Percentiles rank a stretch among this genome's conserved stretches.
These are phyloP conservation scores for Pseudonaja textilis DNA, from an alignment of 2,113 vertebrate species.

Conservation along the genomic window DNA sequence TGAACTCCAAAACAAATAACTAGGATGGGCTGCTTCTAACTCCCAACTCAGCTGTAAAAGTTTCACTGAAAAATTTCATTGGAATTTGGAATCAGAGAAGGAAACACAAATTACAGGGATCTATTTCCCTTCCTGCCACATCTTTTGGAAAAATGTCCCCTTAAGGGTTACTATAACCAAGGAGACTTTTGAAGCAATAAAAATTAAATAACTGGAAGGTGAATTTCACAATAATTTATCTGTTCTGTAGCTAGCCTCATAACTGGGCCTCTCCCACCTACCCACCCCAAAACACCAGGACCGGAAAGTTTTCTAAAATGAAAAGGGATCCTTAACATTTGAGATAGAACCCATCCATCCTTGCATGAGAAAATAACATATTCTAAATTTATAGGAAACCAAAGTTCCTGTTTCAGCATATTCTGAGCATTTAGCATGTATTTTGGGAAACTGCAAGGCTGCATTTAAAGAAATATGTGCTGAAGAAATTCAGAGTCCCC, in stretches of 20 bases:
- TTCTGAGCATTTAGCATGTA: constrained; percentile 40
- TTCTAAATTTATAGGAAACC: constrained; percentile 62
- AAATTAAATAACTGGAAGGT: constrained; percentile 63
- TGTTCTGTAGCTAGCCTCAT: constrained; percentile 56
- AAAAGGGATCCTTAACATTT: constrained; percentile 33
- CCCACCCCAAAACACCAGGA: constrained; percentile 57
- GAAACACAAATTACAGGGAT: constrained; percentile 18
- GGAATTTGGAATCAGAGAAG: neutral
- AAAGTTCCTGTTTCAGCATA: constrained; percentile 58
- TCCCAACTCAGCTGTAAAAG: neutral
- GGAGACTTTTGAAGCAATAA: constrained; percentile 60
- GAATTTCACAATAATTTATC: constrained; percentile 67
- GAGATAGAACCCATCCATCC: constrained; percentile 37
- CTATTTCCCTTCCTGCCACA: constrained; percentile 47
- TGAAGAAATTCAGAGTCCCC: constrained; percentile 48
- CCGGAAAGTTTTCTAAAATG: constrained; percentile 11
- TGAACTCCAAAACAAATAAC: neutral
- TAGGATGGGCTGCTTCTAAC: constrained; percentile 34
- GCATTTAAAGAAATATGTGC: constrained; percentile 47
- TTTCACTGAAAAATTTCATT: neutral
- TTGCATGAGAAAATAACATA: constrained; percentile 57
- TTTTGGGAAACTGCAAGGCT: constrained; percentile 56
- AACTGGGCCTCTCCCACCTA: constrained; percentile 54
- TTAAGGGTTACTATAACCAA: constrained; percentile 62
- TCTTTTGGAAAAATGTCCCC: constrained; percentile 43